These are phyloP conservation scores for Scomber colias DNA, from an alignment of 2,113 vertebrate species.

Conservation along the genomic window DNA sequence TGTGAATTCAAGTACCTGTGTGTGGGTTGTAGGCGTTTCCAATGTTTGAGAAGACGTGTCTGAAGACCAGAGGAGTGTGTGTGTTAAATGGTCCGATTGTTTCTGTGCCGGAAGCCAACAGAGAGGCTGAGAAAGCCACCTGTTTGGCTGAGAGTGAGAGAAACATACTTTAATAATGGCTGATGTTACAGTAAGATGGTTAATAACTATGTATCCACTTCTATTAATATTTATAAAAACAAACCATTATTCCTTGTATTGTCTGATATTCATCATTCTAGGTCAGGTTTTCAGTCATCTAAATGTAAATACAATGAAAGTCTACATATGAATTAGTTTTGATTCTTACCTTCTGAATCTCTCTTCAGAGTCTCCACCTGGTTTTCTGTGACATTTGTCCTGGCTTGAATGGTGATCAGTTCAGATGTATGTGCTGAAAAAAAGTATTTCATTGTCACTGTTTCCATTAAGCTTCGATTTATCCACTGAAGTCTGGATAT, in stretches of 20 bases:
- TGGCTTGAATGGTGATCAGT: constrained; percentile 27
- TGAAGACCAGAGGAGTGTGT: constrained; percentile 33
- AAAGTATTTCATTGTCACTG: no score
- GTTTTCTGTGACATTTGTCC: constrained; percentile 24
- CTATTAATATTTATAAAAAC: no score
- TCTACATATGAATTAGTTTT: not conserved
- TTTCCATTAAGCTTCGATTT: no score
- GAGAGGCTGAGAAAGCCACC: constrained; percentile 61
- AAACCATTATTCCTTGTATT: no score
- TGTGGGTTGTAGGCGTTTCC: constrained; percentile 57
- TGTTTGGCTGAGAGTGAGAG: constrained; percentile 37
- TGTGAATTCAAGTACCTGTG: constrained; percentile 34
- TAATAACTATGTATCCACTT: no score
- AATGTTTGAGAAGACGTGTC: constrained; percentile 15
- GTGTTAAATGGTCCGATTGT: constrained; percentile 52
- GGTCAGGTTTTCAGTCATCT: no score
- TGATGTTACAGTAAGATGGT: not conserved
- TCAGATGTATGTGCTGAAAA: constrained; percentile 32
- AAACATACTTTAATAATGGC: not conserved
- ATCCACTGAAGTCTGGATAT: no score
- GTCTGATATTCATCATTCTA: no score
- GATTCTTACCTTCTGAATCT: constrained; percentile 39
- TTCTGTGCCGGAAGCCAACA: no score
- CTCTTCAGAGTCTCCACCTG: constrained; percentile 43
- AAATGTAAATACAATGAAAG: no score